Conservation (phyloP, 2,113 vertebrate genomes). For the Marcusenius ussheri region DNA sequence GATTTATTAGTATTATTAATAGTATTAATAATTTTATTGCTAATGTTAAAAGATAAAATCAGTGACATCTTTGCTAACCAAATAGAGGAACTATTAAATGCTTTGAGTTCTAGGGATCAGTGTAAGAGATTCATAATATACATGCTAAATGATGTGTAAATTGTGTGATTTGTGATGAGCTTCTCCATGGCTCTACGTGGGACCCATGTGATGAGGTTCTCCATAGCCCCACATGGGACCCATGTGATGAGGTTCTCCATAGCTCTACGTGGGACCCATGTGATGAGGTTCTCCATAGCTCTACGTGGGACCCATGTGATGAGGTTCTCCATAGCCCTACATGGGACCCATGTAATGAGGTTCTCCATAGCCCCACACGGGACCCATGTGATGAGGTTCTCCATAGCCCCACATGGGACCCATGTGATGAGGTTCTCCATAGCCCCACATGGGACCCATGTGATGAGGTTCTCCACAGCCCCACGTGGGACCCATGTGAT, state of each 20-base stretch:
- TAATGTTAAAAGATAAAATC: neutral
- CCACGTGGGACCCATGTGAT: too few species aligned
- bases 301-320: neutral
- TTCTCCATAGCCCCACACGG: too few species aligned
- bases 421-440: too few species aligned
- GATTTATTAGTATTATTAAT: neutral
- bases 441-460: neutral
- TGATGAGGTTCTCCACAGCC: too few species aligned
- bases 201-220: neutral
- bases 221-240: neutral
- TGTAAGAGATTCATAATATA: neutral
- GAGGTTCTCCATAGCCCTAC: too few species aligned
- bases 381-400: too few species aligned
- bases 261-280: too few species aligned
- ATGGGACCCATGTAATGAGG: neutral
- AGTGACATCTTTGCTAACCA: neutral
- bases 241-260: neutral
- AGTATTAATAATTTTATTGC: neutral
- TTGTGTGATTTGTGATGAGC: too few species aligned
- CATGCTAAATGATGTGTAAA: neutral
- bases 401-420: too few species aligned
- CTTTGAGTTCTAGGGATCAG: neutral
- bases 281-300: neutral
- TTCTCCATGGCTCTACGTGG: neutral
- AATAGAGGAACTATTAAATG: neutral